Evolutionary conservation across 2,113 vertebrate species (phyloP), one percentile per base, ranked within the genome.

Genomic region (Symphodus melops): DNA sequence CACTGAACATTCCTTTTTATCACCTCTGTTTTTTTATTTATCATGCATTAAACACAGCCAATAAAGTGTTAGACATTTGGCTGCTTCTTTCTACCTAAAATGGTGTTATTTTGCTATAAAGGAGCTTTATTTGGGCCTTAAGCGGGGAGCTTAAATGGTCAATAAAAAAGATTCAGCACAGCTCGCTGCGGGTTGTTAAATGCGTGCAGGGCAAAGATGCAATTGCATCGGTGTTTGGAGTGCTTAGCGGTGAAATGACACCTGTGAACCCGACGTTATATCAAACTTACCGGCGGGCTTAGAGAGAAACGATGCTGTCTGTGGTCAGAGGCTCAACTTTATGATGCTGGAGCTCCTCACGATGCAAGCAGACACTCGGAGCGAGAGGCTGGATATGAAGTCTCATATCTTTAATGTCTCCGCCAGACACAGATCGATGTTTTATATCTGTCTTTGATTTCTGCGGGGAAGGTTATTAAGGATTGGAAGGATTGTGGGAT

Each of bases 341-440:
- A 75, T 72, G 70, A 10, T 55, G 74, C 65, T 13, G 23, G 23
- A 64, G 48, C 68, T n/a, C 68, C 55, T 10, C 76, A 59, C 12
- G 36, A 52, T 13, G 46, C 69, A 25, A 57, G 53, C 66, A 42
- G 9, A 25, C 59, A 48, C 8, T 33, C 3, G 28, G 28, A 28
- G n/a, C 2, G 8, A 12, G 52, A 70, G 46, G 44, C 55, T 20
- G 33, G 44, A 61, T 54, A 48, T 61, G 51, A 60, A 36, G 61
- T 42, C 74, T 70, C 20, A 21, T 48, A 61, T 44, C 41, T 62
- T 10, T 68, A 65, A 73, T 49, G 49, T 63, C 59, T 77, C 49
- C 4, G 41, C 66, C 81, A 71, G 68, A 77, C 78, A 21, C 4
- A 19, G 63, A 78, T 86, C 79, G n/a, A 78, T 85, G 75, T 23